These are phyloP conservation scores for Candoia aspera DNA, from an alignment of 2,113 vertebrate species.

Conservation along the genomic window DNA sequence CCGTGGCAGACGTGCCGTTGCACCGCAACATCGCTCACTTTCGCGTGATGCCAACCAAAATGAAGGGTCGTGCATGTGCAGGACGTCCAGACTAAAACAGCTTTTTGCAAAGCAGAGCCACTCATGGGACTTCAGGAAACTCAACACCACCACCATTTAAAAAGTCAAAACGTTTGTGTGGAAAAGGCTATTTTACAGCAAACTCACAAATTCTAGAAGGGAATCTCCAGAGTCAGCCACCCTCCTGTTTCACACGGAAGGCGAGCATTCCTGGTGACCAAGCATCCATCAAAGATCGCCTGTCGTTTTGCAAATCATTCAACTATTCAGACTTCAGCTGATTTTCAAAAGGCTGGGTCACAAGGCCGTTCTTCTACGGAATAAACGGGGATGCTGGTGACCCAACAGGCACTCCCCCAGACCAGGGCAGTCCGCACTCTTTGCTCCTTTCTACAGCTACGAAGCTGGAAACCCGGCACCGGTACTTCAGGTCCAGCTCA, in stretches of 20 bases:
- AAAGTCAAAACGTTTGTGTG: neutral
- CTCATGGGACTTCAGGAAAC: neutral
- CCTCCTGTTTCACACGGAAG: neutral
- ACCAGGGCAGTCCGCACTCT: conserved; percentile 12
- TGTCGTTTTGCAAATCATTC: neutral
- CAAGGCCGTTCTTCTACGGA: conserved; percentile 15
- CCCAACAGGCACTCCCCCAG: conserved; percentile 20
- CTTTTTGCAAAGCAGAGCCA: neutral
- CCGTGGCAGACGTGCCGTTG: no score
- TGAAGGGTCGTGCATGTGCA: neutral
- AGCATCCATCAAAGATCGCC: neutral
- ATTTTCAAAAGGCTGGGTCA: conserved; percentile 6
- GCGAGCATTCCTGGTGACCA: fast-evolving
- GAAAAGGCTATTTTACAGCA: neutral
- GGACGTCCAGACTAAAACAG: neutral
- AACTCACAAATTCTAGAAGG: neutral
- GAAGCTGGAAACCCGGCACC: conserved; percentile 43
- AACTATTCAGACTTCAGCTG: conserved; percentile 6
- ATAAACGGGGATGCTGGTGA: conserved; percentile 11
- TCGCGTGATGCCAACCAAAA: neutral
- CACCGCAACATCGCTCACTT: neutral
- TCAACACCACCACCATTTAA: neutral
- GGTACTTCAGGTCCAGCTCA: neutral
- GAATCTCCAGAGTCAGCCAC: neutral
- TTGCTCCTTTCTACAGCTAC: conserved; percentile 1